These are phyloP conservation scores for Anguilla rostrata DNA, from an alignment of 2,113 vertebrate genomes.

Conservation along the genomic window DNA sequence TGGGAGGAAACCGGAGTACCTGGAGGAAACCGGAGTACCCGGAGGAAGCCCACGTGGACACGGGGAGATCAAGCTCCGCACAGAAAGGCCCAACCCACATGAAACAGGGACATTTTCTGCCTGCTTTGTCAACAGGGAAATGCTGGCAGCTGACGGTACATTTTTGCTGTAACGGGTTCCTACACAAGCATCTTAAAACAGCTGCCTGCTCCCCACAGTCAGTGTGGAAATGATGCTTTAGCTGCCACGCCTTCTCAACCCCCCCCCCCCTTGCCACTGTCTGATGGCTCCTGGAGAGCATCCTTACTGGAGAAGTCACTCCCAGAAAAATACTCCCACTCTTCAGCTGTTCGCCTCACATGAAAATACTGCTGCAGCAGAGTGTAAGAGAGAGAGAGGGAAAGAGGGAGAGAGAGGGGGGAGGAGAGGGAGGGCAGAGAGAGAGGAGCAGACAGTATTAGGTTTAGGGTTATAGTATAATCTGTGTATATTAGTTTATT, in stretches of 20 bases:
- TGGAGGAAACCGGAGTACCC: no score
- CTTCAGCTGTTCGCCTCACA: not conserved
- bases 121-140: not conserved
- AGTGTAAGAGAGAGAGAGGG: not conserved
- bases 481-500: no score
- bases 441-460: no score
- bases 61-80: not conserved
- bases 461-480: no score
- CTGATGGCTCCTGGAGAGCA: not conserved
- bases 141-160: not conserved
- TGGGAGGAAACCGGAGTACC: no score
- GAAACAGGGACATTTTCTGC: not conserved
- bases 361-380: not conserved
- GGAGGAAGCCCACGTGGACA: no score
- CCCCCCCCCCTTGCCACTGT: no score
- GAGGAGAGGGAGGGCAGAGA: no score
- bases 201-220: not conserved
- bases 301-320: not conserved
- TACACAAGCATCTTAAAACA: not conserved
- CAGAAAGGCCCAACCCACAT: not conserved
- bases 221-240: not conserved
- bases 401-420: no score
- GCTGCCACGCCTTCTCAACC: not conserved
- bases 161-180: not conserved
- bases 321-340: not conserved